Conservation (phyloP, 2,888 invertebrate genomes). For the Euphydryas editha region DNA sequence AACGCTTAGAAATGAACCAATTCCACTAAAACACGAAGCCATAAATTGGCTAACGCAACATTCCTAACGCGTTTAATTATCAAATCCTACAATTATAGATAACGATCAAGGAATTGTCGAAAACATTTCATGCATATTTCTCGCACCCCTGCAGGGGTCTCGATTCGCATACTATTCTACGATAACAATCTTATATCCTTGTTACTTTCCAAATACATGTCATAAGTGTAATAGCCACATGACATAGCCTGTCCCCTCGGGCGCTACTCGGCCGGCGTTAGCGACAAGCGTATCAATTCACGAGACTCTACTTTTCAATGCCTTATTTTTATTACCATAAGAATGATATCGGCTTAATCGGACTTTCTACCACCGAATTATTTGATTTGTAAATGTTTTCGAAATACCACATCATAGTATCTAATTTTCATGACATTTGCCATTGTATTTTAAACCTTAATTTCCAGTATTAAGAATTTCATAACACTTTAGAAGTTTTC, state of each 20-base stretch:
- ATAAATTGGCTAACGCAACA: slow-evolving; percentile 38
- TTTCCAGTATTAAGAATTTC: slow-evolving; percentile 35
- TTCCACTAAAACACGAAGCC: slow-evolving; percentile 43
- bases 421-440: slow-evolving; percentile 45
- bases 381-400: slow-evolving; percentile 43
- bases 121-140: slow-evolving; percentile 45
- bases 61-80: slow-evolving; percentile 46
- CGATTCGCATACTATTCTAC: slow-evolving; percentile 60
- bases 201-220: slow-evolving; percentile 73
- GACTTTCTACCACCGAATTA: slow-evolving; percentile 37
- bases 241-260: slow-evolving; percentile 74
- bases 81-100: slow-evolving; percentile 48
- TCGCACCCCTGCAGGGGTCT: slow-evolving; percentile 50
- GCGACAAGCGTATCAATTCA: slow-evolving; percentile 50
- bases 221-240: slow-evolving; percentile 72
- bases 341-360: slow-evolving; percentile 41
- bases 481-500: slow-evolving; percentile 41
- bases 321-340: slow-evolving; percentile 43
- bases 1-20: slow-evolving; percentile 28
- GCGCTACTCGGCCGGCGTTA: slow-evolving; percentile 65
- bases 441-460: slow-evolving; percentile 48
- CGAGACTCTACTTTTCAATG: slow-evolving; percentile 22
- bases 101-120: slow-evolving; percentile 50
- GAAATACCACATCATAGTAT: slow-evolving; percentile 30
- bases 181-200: slow-evolving; percentile 79